Conservation (phyloP, 2,888 invertebrate species). For the Drosophila colorata region DNA sequence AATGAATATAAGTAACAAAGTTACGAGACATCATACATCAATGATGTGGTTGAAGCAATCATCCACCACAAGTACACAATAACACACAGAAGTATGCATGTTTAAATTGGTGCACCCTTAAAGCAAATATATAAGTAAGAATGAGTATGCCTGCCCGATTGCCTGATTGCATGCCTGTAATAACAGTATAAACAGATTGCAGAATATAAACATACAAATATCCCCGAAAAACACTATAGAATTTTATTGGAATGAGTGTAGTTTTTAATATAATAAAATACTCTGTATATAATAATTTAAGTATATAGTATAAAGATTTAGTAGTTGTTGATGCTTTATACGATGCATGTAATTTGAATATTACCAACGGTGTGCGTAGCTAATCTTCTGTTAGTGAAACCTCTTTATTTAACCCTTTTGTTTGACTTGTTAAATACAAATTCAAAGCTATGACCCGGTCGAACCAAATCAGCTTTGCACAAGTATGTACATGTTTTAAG, state of each 20-base stretch:
- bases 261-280: constrained; percentile 3
- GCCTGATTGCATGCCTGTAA: constrained; percentile 71
- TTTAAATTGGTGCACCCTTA: constrained; percentile 54
- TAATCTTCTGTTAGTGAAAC: constrained; percentile 37
- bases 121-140: constrained; percentile 6
- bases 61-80: constrained; percentile 17
- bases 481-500: constrained; percentile 32
- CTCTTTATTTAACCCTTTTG: constrained; percentile 10
- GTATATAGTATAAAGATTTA: constrained; percentile 26
- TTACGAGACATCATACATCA: background rate
- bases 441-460: constrained; percentile 37
- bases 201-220: constrained; percentile 12
- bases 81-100: constrained; percentile 56
- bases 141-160: constrained; percentile 66
- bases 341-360: constrained; percentile 71
- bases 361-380: constrained; percentile 72
- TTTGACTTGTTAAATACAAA: constrained; percentile 43
- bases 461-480: constrained; percentile 34
- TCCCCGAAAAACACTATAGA: constrained; percentile 6
- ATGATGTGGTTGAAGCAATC: constrained; percentile 11
- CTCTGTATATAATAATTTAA: constrained; percentile 18
- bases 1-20: background rate
- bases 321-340: constrained; percentile 62
- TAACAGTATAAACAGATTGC: constrained; percentile 23
- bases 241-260: constrained; percentile 29